Base-by-base conservation (phyloP, 2,888 invertebrate genomes). In the Penaeus monodon region DNA sequence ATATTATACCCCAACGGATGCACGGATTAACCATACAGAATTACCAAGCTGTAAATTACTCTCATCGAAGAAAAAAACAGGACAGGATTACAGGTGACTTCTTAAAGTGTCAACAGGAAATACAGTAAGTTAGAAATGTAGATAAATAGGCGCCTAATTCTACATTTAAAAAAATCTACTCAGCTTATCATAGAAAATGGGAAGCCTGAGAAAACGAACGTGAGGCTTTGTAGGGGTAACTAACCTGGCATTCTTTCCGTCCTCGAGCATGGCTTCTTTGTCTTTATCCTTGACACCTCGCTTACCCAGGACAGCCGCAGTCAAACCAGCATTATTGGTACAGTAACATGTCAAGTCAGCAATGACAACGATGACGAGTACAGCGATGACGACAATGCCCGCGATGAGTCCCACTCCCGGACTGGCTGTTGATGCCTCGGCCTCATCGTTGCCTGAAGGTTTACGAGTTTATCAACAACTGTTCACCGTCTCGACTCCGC, bases 211-310 rank as follows among this genome's bases (percentile, higher is more conserved):
- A 81, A 81, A 68, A 81, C 64, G 70, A 57, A 66, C 38, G 57
- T 79, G 63, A 27, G 27, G 24, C 24, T 20, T 57, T 14, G 44
- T 33, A 20, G 64, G 78, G 79, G 64, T 83, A 24, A 76, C 86
- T 78, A 74, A 89, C 89, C 89, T 89, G 20, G 81, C 76, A 66
- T 89, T 88, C 70, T 88, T 86, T 8, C 85, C 89, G 17, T 89
- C 88, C 63, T 89, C 84, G 1, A 89, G 73, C 89, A 89, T 89
- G 17, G 88, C 88, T 79, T 88, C 89, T 38, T 89, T 89, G 76
- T 89, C 89, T 76, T 89, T 89, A n/a, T 88, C 88, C 74, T 86
- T 89, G 49, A 49, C 44, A 10, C 81, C 85, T 14, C 76, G 64
- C 81, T 88, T 88, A 24, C 86, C 76, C 33, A 82, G 74, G 20